Base-by-base conservation (phyloP, 2,113 vertebrate species). In the Ammospiza nelsoni region DNA sequence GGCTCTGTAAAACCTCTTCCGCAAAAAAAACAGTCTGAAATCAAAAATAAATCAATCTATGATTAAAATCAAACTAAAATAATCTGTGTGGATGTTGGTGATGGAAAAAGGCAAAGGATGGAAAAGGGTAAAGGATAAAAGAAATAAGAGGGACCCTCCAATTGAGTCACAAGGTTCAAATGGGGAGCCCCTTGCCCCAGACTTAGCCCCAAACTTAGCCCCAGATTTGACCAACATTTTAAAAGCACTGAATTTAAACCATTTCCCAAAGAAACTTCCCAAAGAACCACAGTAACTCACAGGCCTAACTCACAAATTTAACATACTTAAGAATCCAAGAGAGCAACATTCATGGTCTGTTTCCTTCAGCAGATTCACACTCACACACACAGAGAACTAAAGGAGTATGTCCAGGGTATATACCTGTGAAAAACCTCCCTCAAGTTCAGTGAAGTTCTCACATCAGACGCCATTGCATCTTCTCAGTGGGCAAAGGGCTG, bases 311-410 rank as follows among this genome's bases (percentile, higher is more conserved):
- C 39, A 52, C 20, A 44, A 39, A 75, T 39, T 39, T 29, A 82
- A 46, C 6, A 5, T 74, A n/a, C 7, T 81, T 74, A 17, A 80
- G 37, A 67, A 75, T 52, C 37, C n/a, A 52, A 74, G 44, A 37
- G 27, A 61, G 20, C 33, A 37, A 24, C 33, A 43, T 57, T 80
- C 9, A 27, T 17, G 21, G 25, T 11, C 11, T 37, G 35, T 67
- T 82, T 81, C 12, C 52, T 52, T 31, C 41, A n/a, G 15, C 27
- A 17, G 24, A 24, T 46, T 39, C 37, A 37, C 12, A 9, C 22
- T 51, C 0, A 0, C 23, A 67, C 52, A 37, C 0, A 0, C 37
- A 59, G 17, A 66, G 37, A 37, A 22, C 19, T 52, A 33, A 58
- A 51, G 33, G 27, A 46, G 10, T n/a, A 17, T 28, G 19, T 39